These are phyloP conservation scores for Rhorus exstirpatorius DNA, from an alignment of 2,888 invertebrate species.

Conservation along the genomic window DNA sequence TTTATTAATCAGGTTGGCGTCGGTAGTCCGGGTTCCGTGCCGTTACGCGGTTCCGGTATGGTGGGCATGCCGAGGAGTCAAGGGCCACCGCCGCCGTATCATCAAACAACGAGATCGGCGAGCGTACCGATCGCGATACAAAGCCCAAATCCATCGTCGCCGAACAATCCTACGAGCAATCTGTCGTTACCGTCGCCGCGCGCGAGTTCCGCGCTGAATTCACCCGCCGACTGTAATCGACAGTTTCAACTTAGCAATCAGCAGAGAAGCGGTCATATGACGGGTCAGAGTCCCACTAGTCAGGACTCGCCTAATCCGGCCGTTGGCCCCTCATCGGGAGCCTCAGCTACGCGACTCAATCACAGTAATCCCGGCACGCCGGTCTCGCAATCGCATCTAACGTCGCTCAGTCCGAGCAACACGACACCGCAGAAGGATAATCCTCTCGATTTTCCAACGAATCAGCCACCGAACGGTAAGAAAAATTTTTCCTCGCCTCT, in stretches of 20 bases:
- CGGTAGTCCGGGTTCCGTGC: constrained; percentile 80
- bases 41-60: constrained; percentile 81
- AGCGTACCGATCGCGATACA: constrained; percentile 92
- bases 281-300: constrained; percentile 89
- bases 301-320: constrained; percentile 88
- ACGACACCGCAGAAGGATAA: constrained; percentile 83
- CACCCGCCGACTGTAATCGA: constrained; percentile 89
- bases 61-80: constrained; percentile 87
- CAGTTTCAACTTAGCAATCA: constrained; percentile 86
- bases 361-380: constrained; percentile 92
- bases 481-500: constrained; percentile 33
- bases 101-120: constrained; percentile 91
- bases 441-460: constrained; percentile 83
- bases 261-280: constrained; percentile 86
- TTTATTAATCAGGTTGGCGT: constrained; percentile 73
- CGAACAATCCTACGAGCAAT: constrained; percentile 91
- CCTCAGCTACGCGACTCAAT: constrained; percentile 86
- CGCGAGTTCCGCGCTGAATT: constrained; percentile 90
- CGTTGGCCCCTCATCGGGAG: constrained; percentile 74
- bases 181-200: constrained; percentile 92
- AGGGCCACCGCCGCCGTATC: constrained; percentile 93
- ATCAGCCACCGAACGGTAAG: constrained; percentile 86
- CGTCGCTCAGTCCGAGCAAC: constrained; percentile 84
- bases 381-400: constrained; percentile 86
- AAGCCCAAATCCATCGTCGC: constrained; percentile 91